These are phyloP conservation scores for Tetragnatha versicolor DNA, from an alignment of 1,140 invertebrate species.

Conservation along the genomic window DNA sequence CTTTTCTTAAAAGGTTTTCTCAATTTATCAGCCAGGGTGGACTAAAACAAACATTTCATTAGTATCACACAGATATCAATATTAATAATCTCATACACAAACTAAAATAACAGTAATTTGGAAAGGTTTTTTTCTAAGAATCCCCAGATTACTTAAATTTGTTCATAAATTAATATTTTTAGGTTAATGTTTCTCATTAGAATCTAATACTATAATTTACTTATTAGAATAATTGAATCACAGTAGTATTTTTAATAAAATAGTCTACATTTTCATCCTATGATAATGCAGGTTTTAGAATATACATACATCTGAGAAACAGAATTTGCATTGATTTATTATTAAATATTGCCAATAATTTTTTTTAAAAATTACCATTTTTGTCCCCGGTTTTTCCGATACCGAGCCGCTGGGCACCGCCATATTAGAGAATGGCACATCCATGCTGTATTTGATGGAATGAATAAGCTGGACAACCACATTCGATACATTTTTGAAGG, in stretches of 20 bases:
- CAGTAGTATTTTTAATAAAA: no score
- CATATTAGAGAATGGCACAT: slow-evolving; percentile 91
- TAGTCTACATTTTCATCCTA: no score
- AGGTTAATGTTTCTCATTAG: not conserved
- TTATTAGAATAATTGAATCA: no score
- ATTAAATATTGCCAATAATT: no score
- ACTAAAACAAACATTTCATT: slow-evolving; percentile 69
- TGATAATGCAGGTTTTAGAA: no score
- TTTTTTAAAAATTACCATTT: slow-evolving; percentile 61
- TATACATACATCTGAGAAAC: no score
- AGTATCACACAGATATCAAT: not conserved
- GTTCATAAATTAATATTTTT: not conserved
- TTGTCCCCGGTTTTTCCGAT: slow-evolving; percentile 59
- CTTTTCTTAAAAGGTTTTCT: slow-evolving; percentile 87
- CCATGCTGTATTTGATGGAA: slow-evolving; percentile 90
- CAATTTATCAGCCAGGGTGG: slow-evolving; percentile 83
- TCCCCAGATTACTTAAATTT: not conserved
- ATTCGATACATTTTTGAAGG: slow-evolving; percentile 90
- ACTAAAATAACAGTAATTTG: no score
- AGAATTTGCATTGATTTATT: no score
- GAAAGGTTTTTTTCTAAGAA: no score
- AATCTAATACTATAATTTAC: no score
- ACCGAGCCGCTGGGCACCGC: slow-evolving; percentile 66
- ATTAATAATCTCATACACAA: not conserved
- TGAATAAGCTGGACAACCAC: slow-evolving; percentile 89